Evolutionary conservation across 1,140 invertebrate species (phyloP), one percentile per base, ranked within the genome.

Genomic region (Alviniconcha marisindica): DNA sequence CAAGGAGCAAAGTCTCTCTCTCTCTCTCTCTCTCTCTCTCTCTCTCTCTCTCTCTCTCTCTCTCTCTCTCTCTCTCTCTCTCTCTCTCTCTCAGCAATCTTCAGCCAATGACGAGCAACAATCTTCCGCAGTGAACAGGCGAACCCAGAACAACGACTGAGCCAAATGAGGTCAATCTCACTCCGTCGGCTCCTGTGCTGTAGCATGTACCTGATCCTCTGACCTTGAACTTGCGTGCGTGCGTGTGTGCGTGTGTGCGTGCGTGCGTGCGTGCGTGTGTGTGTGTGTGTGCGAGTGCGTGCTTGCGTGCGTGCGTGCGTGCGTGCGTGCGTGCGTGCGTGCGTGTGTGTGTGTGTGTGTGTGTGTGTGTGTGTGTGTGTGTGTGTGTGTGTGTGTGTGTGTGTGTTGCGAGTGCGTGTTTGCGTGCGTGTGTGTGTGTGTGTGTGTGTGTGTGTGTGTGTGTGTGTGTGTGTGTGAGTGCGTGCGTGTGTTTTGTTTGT

Each of bases 241-340:
- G 60, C 28, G 60, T 66, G 60, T 66, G 60, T 66, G 60, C n/a
- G 60, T 66, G 28, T 66, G 60, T 66, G 60, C n/a, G 60, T 66
- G 60, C n/a, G 60, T 66, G 60, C n/a, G 60, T 66, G 60, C n/a
- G 60, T 66, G 60, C n/a, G 60, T 66, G 60, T 28, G 28, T 66
- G 60, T 66, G 60, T 66, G 60, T 66, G 60, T 66, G 60, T 66
- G 60, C n/a, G 60, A 12, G 60, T 66, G 60, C n/a, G 60, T 66
- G 60, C n/a, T 7, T 66, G 60, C n/a, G 60, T 66, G 60, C n/a
- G 60, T 66, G 60, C n/a, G 60, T 66, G 60, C 60, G 28, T 66
- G 18, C n/a, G 60, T 66, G 60, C 7, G 28, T n/a, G 28, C 7
- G 60, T 7, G 28, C 28, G 60, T 28, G 48, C n/a, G 28, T 10